phyloP scores from a whole-genome alignment of 1,140 invertebrate genomes.

The Octopus bimaculoides region DNA sequence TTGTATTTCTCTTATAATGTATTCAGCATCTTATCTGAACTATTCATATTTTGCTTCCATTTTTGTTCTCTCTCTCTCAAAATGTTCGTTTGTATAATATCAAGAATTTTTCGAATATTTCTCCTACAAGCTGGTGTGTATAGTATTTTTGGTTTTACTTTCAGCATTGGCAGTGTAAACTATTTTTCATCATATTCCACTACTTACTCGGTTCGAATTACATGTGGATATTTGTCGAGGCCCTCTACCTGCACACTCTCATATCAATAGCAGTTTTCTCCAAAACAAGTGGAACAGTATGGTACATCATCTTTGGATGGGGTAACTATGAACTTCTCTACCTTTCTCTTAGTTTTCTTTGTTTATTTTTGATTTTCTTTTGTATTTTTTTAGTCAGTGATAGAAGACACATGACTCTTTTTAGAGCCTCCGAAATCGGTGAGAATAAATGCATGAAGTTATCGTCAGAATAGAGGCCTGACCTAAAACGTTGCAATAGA shows the following conservation, averaged over 20 bases:
- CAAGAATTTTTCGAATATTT: too few species aligned
- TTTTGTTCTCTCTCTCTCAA: too few species aligned
- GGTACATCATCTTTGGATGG: constrained; percentile 73
- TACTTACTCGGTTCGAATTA: constrained; percentile 77
- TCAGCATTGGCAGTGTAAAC: constrained; percentile 70
- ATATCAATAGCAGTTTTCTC: constrained; percentile 74
- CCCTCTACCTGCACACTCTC: constrained; percentile 75
- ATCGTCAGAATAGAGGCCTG: too few species aligned
- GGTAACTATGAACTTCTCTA: constrained; percentile 60
- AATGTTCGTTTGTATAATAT: too few species aligned
- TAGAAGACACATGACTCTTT: too few species aligned
- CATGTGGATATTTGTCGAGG: constrained; percentile 78
- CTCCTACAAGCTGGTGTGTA: too few species aligned
- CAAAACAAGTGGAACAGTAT: constrained; percentile 67
- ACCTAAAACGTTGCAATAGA: too few species aligned
- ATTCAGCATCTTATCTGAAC: too few species aligned
- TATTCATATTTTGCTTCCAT: too few species aligned
- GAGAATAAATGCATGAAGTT: too few species aligned
- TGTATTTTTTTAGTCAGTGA: not conserved
- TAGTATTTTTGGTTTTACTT: constrained; percentile 15
- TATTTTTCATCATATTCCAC: constrained; percentile 69
- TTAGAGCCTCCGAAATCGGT: too few species aligned
- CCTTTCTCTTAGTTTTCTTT: not conserved
- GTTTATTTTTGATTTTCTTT: not conserved
- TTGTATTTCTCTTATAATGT: too few species aligned